Evolutionary conservation across 2,888 invertebrate genomes (phyloP).

Genomic region (Eurois occulta): DNA sequence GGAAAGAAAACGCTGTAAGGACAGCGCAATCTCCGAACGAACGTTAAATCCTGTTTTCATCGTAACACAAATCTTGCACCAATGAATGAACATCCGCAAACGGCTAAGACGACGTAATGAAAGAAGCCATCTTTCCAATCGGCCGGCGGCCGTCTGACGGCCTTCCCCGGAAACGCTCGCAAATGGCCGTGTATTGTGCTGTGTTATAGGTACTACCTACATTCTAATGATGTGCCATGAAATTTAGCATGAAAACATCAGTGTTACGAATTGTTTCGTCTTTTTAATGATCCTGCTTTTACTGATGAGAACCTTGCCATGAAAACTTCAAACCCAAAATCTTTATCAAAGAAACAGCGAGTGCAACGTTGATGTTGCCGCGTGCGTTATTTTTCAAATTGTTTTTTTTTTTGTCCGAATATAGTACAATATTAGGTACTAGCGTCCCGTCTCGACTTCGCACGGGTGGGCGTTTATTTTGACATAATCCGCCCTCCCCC

Average conservation of each 20-base stretch:
- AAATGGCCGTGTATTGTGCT: conserved; percentile 31
- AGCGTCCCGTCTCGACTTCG: too few species aligned
- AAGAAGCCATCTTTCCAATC: conserved; percentile 37
- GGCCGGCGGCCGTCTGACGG: background rate
- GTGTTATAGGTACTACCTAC: too few species aligned
- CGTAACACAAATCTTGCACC: background rate
- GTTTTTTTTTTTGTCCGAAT: too few species aligned
- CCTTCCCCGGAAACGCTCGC: conserved; percentile 24
- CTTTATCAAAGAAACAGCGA: background rate
- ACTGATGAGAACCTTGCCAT: background rate
- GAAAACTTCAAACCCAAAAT: background rate
- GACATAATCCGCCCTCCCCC: too few species aligned
- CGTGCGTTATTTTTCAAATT: too few species aligned
- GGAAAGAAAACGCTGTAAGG: background rate
- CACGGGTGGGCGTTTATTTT: too few species aligned
- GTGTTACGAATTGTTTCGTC: background rate
- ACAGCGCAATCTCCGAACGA: background rate
- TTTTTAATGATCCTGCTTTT: background rate
- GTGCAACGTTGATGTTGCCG: background rate
- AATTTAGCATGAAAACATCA: background rate
- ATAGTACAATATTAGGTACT: too few species aligned
- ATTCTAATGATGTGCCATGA: conserved; percentile 11
- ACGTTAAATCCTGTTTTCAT: background rate
- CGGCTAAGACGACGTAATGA: background rate
- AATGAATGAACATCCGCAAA: background rate